Base-by-base conservation (phyloP, 2,113 vertebrate genomes). In the Hyla sarda region DNA sequence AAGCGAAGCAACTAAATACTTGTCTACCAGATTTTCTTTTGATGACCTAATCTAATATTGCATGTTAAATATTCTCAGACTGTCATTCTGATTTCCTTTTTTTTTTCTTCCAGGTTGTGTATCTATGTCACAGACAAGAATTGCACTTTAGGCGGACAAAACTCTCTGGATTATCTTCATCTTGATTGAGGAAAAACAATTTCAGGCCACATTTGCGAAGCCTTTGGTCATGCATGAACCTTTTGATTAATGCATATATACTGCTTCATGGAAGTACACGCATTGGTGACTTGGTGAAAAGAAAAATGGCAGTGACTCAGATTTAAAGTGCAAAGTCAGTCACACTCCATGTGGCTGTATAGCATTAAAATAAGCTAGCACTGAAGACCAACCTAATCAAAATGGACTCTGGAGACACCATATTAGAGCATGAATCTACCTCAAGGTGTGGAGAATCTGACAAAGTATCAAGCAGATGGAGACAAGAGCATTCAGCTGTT, bases 371-470 rank as follows among this genome's bases (percentile, higher is more conserved):
- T 84, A 82, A 93, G 93, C 87, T 95, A 95, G 92, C 93, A 93
- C 92, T 93, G 93, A 93, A 92, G 92, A 93, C 91, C 91, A 93
- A 91, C 91, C 93, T 88, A 92, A 91, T 91, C 82, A 94, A 94
- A 92, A 99, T 99, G 98, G 97, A 99, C 92, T 94, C 96, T 90
- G 96, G 93, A 89, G 96, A 96, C 90, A 93, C 95, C 74, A 92
- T 94, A 93, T 91, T 95, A 88, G 96, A 96, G 90, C 96, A 96
- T 93, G 97, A 96, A 92, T 94, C 94, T 96, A 95, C 95, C 90
- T 97, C 94, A 92, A 96, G 96, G 93, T 93, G 93, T 91, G 95
- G 95, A 93, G 98, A 99, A 93, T 95, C 96, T 91, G 93, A 90
- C 85, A 92, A 93, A 89, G 93, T 96, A 89, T 95, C 96, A 86